phyloP scores from a whole-genome alignment of 2,888 invertebrate species.

The Carterocephalus palaemon region DNA sequence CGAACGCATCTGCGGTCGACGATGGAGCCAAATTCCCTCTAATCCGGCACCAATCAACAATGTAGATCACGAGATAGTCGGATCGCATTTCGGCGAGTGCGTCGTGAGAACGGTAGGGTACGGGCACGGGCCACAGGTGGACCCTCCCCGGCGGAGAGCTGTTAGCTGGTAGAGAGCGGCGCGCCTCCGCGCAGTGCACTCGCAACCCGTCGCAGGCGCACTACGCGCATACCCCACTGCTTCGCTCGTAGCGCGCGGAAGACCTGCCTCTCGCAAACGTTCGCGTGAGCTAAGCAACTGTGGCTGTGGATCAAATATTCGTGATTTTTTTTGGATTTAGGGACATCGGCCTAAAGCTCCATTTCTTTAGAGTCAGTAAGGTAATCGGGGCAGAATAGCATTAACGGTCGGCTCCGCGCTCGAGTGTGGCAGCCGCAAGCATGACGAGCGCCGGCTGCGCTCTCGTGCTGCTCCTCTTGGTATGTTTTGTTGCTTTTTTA shows the following conservation, averaged over 20 bases:
- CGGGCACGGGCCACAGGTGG: constrained; percentile 56
- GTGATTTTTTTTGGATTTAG: constrained; percentile 32
- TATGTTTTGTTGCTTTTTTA: constrained; percentile 44
- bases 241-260: constrained; percentile 34
- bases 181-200: constrained; percentile 64
- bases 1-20: constrained; percentile 51
- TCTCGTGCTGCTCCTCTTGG: constrained; percentile 66
- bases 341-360: constrained; percentile 21
- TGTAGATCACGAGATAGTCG: constrained; percentile 73
- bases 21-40: constrained; percentile 61
- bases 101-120: constrained; percentile 74
- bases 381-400: constrained; percentile 77
- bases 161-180: constrained; percentile 56
- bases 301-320: constrained; percentile 35
- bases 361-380: constrained; percentile 61
- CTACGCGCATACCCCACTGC: constrained; percentile 48
- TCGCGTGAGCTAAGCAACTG: constrained; percentile 6
- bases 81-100: constrained; percentile 61
- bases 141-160: constrained; percentile 69
- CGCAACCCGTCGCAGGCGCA: constrained; percentile 56
- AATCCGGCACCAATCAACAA: constrained; percentile 73
- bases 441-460: constrained; percentile 74
- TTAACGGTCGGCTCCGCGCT: constrained; percentile 78
- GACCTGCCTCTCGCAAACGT: constrained; percentile 25
- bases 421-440: constrained; percentile 76